phyloP scores from a whole-genome alignment of 2,888 invertebrate genomes.

The Serripes groenlandicus region DNA sequence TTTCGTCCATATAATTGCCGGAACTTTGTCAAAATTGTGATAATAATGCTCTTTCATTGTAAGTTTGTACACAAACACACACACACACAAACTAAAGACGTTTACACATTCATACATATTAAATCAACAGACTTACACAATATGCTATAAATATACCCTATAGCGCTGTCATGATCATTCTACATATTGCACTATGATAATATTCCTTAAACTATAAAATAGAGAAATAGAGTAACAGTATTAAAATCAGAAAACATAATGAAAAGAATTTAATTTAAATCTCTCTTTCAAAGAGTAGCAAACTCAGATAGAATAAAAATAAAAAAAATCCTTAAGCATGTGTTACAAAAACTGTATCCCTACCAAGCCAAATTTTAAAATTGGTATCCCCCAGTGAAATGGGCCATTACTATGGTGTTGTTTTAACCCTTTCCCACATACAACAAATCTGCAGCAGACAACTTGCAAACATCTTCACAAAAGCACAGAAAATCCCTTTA shows the following conservation, averaged over 20 bases:
- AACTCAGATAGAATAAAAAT: not conserved
- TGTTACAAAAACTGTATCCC: not conserved
- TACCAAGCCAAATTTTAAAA: no score
- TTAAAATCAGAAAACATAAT: conserved; percentile 20
- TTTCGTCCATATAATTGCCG: no score
- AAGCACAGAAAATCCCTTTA: no score
- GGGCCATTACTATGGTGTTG: no score
- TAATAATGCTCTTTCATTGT: not conserved
- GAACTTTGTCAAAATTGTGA: not conserved
- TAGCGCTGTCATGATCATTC: conserved; percentile 9
- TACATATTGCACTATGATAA: conserved; percentile 9
- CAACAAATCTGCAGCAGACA: no score
- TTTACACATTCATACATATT: not conserved
- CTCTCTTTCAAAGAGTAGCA: not conserved
- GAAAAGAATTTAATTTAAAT: not conserved
- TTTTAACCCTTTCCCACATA: no score
- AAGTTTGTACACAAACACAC: not conserved
- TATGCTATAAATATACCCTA: conserved; percentile 17
- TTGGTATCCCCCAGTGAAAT: no score
- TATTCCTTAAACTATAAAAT: not conserved
- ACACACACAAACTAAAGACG: not conserved
- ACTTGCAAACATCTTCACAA: no score
- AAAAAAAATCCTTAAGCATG: not conserved
- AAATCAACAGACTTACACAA: not conserved
- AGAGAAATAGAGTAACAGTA: not conserved